Percentiles rank a stretch among this genome's conserved stretches.
Evolutionary conservation across 2,888 invertebrate species (phyloP).

Genomic region (Biston stratarius): DNA sequence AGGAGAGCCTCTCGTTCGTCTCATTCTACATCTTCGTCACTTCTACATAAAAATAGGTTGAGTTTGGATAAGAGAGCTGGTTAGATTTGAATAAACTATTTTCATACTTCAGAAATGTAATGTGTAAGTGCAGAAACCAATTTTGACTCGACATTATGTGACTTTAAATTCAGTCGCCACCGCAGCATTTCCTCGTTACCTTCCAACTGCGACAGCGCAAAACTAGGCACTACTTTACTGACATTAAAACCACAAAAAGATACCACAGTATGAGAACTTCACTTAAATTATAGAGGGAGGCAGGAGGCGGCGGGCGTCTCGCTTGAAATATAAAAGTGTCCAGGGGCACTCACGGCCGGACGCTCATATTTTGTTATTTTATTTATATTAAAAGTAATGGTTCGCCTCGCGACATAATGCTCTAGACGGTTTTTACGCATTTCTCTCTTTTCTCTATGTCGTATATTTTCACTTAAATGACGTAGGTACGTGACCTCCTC

Average conservation of each 20-base stretch:
- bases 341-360: constrained; percentile 85
- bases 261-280: constrained; percentile 46
- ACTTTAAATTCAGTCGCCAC: constrained; percentile 26
- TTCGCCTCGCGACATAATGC: constrained; percentile 79
- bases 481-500: constrained; percentile 79
- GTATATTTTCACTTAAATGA: constrained; percentile 86
- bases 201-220: constrained; percentile 31
- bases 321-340: constrained; percentile 83
- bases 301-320: constrained; percentile 49
- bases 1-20: too few species aligned
- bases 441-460: constrained; percentile 80
- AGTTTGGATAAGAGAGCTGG: too few species aligned
- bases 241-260: constrained; percentile 49
- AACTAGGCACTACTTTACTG: constrained; percentile 42
- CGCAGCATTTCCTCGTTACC: constrained; percentile 32
- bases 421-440: constrained; percentile 81
- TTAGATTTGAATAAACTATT: not conserved
- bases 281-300: constrained; percentile 55
- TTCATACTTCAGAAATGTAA: constrained; percentile 2
- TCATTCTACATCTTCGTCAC: too few species aligned
- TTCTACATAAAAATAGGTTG: too few species aligned
- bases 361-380: constrained; percentile 87
- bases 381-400: constrained; percentile 87
- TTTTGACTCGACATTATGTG: constrained; percentile 10
- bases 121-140: constrained; percentile 9